Evolutionary conservation across 30 jellyfish, hydroid and myxozoan species (phyloP).

Genomic region (Calvadosia cruxmelitensis): DNA sequence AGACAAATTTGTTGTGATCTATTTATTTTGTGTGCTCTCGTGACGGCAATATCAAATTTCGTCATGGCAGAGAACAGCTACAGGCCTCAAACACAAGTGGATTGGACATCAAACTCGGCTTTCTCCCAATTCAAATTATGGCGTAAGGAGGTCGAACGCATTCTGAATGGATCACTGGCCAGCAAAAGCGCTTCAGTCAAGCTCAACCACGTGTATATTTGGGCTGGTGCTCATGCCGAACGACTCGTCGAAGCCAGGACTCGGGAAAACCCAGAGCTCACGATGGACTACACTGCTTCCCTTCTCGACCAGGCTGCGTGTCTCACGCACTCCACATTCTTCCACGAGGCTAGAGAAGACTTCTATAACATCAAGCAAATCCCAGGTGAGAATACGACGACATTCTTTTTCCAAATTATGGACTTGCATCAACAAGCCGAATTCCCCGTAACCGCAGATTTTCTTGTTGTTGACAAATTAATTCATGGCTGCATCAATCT

Average conservation of each 20-base stretch:
- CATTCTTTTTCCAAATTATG: slow-evolving; percentile 6
- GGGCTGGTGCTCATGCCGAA: slow-evolving; percentile 1
- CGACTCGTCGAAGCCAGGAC: background rate
- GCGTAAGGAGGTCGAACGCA: background rate
- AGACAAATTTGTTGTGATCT: background rate
- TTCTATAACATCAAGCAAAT: slow-evolving; percentile 8
- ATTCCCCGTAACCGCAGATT: slow-evolving; percentile 13
- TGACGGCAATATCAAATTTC: background rate
- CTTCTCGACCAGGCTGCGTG: background rate
- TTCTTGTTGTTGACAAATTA: slow-evolving; percentile 14
- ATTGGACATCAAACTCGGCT: background rate
- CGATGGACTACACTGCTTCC: background rate
- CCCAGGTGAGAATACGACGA: slow-evolving; percentile 10
- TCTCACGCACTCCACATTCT: background rate
- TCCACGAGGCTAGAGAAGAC: slow-evolving; percentile 13
- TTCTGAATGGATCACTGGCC: background rate
- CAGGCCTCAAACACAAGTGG: background rate
- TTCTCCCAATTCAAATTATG: background rate
- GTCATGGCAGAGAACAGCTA: background rate
- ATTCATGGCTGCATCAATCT: slow-evolving; percentile 24
- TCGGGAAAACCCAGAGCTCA: background rate
- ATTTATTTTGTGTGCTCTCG: background rate
- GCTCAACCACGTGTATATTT: background rate
- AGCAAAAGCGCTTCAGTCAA: background rate
- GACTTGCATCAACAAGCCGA: slow-evolving; percentile 20